phyloP scores from a whole-genome alignment of 2,113 vertebrate genomes.

The Todiramphus saurophagus region DNA sequence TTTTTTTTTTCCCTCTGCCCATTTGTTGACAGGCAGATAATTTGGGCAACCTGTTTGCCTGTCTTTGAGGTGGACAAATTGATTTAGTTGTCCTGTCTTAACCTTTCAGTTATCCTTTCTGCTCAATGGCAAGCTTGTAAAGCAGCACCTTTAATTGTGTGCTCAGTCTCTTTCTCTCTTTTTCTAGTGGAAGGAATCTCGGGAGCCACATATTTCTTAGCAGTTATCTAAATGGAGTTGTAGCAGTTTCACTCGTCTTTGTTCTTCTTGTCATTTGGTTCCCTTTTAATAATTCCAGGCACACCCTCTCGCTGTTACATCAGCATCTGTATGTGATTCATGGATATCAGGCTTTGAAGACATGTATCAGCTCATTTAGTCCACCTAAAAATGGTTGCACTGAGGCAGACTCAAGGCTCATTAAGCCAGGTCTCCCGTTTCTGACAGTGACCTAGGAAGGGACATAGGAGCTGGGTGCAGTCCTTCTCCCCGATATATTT shows the following conservation, averaged over 20 bases:
- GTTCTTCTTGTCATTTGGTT: slow-evolving; percentile 26
- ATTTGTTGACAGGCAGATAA: not conserved
- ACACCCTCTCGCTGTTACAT: slow-evolving; percentile 18
- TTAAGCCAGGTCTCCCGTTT: not conserved
- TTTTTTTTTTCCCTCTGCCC: not conserved
- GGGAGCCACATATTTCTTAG: not conserved
- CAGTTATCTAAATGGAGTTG: not conserved
- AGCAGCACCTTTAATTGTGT: not conserved
- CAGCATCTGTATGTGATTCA: slow-evolving; percentile 34
- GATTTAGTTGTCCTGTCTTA: not conserved
- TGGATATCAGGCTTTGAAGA: slow-evolving; percentile 16
- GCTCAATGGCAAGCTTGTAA: not conserved
- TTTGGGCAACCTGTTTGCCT: not conserved
- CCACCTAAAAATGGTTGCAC: not conserved
- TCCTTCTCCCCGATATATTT: accelerated
- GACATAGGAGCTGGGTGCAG: not conserved
- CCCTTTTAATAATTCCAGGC: slow-evolving; percentile 30
- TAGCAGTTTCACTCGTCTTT: slow-evolving; percentile 13
- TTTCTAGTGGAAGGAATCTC: not conserved
- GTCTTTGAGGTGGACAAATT: not conserved
- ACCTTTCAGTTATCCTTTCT: not conserved
- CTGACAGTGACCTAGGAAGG: not conserved
- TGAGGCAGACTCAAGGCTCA: accelerated
- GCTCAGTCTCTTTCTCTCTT: not conserved
- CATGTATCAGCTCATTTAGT: not conserved